Conservation (phyloP, 2,797 vertebrate species). For the Malacoraja senta region DNA sequence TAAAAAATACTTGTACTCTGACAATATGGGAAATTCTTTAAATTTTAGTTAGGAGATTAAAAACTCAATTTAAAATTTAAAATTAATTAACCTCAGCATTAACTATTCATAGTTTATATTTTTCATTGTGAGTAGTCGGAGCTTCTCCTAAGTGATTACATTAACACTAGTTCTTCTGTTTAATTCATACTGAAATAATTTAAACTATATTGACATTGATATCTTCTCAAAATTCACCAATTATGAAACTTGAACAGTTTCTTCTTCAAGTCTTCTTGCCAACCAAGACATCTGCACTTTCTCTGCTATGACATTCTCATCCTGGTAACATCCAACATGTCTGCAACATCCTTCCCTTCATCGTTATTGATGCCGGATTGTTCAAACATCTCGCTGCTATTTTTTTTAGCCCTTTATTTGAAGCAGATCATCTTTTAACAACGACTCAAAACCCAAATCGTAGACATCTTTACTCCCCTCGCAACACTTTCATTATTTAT, state of each 20-base stretch:
- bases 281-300: background rate
- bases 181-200: background rate
- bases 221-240: background rate
- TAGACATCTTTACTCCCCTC: background rate
- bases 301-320: background rate
- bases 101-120: background rate
- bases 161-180: background rate
- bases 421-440: background rate
- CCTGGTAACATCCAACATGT: background rate
- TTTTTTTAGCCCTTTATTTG: background rate
- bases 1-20: background rate
- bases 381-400: background rate
- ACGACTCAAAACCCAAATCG: background rate
- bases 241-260: background rate
- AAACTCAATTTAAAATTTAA: background rate
- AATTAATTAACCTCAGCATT: background rate
- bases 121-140: background rate
- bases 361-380: rapidly evolving
- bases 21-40: background rate
- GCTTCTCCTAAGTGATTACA: background rate
- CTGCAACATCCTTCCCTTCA: rapidly evolving
- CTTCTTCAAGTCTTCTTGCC: background rate
- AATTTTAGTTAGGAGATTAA: background rate
- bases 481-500: conserved; percentile 10
- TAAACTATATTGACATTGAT: background rate